Evolutionary conservation across 1,140 invertebrate genomes (phyloP), one percentile per base, ranked within the genome.

Genomic region (Drosophila arizonae): DNA sequence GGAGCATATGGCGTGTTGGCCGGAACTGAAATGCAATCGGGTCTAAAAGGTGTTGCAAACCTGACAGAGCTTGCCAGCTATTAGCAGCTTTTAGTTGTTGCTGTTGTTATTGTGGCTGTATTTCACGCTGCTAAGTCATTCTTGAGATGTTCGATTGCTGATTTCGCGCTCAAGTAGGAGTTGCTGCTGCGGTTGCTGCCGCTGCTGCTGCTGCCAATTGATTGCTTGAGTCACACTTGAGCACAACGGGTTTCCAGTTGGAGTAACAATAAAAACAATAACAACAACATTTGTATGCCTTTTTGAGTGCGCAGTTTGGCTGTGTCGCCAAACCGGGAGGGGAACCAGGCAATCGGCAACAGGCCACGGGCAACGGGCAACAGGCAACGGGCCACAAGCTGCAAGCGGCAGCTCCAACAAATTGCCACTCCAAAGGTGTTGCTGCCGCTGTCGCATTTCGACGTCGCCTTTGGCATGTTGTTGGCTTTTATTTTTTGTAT

Each of bases 341-440:
- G 36, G 36, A 6, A 6, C 33, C 33, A 36, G 33, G 36, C 36
- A 39, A 39, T 11, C 8, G 21, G 78, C 78, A 80, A 43, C 0
- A 0, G 63, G 50, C 75, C 52, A n/a, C 48, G 30, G 41, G 24
- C 24, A 13, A 4, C 60, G n/a, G 51, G 60, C 60, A 6, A 3
- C 15, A n/a, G 26, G 58, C 43, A 1, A 10, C 45, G 43, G 26
- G 39, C 24, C 66, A 82, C 78, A 77, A 46, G 60, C 69, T 39
- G 36, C 65, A 51, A 52, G 58, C 64, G 65, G 72, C 79, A 82
- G 77, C 75, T 67, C 39, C 84, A 88, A 88, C 84, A 88, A 88
- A 88, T 88, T 88, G 84, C 79, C 84, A 88, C 84, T 88, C 84
- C 77, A 88, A 88, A 88, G 84, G 84, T 88, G 84, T 88, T 84